These are phyloP conservation scores for Bovichtus variegatus DNA, from an alignment of 2,797 vertebrate genomes.

Conservation along the genomic window DNA sequence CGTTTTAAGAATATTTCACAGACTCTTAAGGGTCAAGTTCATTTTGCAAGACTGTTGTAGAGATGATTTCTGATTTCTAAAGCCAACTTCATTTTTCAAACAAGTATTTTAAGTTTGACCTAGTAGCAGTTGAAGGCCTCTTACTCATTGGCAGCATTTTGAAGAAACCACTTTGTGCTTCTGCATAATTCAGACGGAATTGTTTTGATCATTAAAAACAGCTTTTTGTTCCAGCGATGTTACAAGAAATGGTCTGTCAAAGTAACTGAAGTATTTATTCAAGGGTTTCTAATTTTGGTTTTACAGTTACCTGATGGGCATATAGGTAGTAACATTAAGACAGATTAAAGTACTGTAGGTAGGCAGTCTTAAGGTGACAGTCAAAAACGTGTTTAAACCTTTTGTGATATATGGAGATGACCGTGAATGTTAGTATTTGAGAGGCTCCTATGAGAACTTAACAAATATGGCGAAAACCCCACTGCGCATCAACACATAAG, in stretches of 20 bases:
- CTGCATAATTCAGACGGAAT: neutral
- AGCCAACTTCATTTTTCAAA: conserved; percentile 7
- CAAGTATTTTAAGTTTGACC: conserved; percentile 4
- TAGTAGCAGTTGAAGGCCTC: neutral
- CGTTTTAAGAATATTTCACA: conserved; percentile 24
- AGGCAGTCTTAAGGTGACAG: neutral
- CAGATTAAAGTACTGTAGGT: neutral
- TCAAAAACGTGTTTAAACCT: neutral
- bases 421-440: neutral
- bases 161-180: neutral
- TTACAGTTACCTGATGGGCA: neutral
- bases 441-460: neutral
- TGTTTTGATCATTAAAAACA: neutral
- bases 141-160: neutral
- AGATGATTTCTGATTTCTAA: neutral
- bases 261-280: neutral
- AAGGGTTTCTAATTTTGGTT: neutral
- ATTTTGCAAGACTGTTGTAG: conserved; percentile 7
- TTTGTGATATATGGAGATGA: neutral
- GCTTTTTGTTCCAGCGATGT: neutral
- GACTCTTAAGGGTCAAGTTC: conserved; percentile 6
- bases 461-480: neutral
- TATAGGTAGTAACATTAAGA: neutral
- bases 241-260: neutral
- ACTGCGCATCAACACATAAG: conserved; percentile 6